A percentile compares a stretch with the other conserved stretches of the same genome.
Conservation (phyloP, 2,113 vertebrate species). For the Lampris megalopsis region DNA sequence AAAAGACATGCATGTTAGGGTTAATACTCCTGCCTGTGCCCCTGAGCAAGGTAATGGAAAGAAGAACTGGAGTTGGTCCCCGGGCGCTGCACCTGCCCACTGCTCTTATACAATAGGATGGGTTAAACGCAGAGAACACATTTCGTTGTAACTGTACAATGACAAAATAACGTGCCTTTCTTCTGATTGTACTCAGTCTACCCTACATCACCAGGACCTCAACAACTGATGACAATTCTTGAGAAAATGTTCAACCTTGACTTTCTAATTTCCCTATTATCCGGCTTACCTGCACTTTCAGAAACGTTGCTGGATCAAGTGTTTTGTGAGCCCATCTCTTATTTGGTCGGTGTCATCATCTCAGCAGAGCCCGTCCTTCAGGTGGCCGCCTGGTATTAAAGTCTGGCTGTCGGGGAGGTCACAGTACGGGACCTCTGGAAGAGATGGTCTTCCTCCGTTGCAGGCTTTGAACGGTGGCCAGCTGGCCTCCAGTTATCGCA, state of each 20-base stretch:
- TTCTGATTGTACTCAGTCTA: too few species aligned
- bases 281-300: background rate
- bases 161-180: too few species aligned
- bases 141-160: too few species aligned
- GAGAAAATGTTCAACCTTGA: background rate
- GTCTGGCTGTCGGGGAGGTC: constrained; percentile 35
- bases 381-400: constrained; percentile 42
- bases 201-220: background rate
- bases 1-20: too few species aligned
- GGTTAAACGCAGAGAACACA: too few species aligned
- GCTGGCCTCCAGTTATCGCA: constrained; percentile 59
- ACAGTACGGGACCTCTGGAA: constrained; percentile 47
- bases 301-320: background rate
- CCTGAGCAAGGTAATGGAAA: too few species aligned
- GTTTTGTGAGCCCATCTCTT: constrained; percentile 26
- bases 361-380: constrained; percentile 26
- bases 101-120: too few species aligned
- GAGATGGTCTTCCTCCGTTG: constrained; percentile 34
- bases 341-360: constrained; percentile 25
- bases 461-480: constrained; percentile 62
- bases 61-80: too few species aligned
- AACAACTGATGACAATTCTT: constrained; percentile 1
- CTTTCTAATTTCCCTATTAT: background rate
- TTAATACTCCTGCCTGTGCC: too few species aligned
- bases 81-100: too few species aligned